Evolutionary conservation across 2,888 invertebrate species (phyloP).

Genomic region (Gastracanthus pulcherrimus): DNA sequence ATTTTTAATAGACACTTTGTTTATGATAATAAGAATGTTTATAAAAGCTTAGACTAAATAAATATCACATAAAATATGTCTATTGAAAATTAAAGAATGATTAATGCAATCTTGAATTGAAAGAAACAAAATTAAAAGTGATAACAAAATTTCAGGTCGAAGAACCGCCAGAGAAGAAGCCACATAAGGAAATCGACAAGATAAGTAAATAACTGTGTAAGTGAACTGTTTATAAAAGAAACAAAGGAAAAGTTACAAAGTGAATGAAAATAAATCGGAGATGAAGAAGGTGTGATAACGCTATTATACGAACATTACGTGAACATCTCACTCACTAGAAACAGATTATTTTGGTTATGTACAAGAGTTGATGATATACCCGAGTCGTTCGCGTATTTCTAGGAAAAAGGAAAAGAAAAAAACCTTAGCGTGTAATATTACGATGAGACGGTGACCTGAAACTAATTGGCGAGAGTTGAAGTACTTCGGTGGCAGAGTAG

Average conservation of each 20-base stretch:
- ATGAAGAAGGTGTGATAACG: conserved; percentile 66
- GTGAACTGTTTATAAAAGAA: conserved; percentile 60
- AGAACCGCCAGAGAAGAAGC: conserved; percentile 76
- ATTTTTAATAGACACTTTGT: not conserved
- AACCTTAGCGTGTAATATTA: conserved; percentile 72
- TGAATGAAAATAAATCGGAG: conserved; percentile 46
- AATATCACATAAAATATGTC: no score
- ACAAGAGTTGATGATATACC: conserved; percentile 73
- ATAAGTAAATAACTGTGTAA: conserved; percentile 74
- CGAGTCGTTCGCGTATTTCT: conserved; percentile 75
- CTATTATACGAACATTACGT: conserved; percentile 63
- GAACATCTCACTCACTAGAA: conserved; percentile 74
- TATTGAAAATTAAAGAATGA: no score
- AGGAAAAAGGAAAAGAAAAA: conserved; percentile 56
- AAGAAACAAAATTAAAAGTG: no score
- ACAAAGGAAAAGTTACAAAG: conserved; percentile 43
- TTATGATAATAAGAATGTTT: no score
- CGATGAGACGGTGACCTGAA: conserved; percentile 45
- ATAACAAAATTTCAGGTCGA: conserved; percentile 73
- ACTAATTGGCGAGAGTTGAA: conserved; percentile 63
- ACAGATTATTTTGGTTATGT: conserved; percentile 77
- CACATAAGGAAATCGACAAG: conserved; percentile 75
- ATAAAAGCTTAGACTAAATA: not conserved
- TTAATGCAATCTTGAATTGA: no score
- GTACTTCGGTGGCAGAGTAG: conserved; percentile 49